phyloP scores from a whole-genome alignment of 1,140 invertebrate species.

The Panulirus ornatus region DNA sequence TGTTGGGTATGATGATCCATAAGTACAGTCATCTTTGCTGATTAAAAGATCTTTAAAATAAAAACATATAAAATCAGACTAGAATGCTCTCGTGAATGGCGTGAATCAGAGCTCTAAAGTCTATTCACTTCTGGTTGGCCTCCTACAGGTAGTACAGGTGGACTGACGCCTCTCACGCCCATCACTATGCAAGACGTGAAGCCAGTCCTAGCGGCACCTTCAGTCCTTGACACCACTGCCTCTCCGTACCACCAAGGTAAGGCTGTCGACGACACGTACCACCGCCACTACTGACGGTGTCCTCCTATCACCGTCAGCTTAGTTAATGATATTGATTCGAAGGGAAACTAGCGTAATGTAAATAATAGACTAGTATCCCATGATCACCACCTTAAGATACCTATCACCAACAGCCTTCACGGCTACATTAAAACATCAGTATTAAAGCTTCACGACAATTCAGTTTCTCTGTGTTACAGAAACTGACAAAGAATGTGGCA shows the following conservation, averaged over 20 bases:
- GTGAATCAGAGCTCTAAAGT: slow-evolving; percentile 33
- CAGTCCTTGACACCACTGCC: slow-evolving; percentile 81
- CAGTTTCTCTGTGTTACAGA: too few species aligned
- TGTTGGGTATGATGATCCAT: slow-evolving; percentile 63
- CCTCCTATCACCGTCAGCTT: too few species aligned
- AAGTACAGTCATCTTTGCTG: slow-evolving; percentile 11
- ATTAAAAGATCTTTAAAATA: neutral
- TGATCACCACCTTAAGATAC: too few species aligned
- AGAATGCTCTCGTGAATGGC: neutral
- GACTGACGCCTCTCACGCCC: slow-evolving; percentile 86
- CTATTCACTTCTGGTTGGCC: slow-evolving; percentile 39
- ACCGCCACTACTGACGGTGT: neutral
- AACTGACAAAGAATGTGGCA: too few species aligned
- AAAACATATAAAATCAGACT: neutral
- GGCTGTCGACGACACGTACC: neutral
- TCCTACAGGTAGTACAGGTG: slow-evolving; percentile 79
- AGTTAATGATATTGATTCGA: too few species aligned
- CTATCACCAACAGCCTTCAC: too few species aligned
- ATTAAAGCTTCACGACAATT: too few species aligned
- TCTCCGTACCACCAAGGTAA: slow-evolving; percentile 82
- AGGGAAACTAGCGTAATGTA: too few species aligned
- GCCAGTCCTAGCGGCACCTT: slow-evolving; percentile 80
- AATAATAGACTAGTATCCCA: too few species aligned
- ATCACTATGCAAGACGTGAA: slow-evolving; percentile 89
- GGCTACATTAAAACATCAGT: too few species aligned